These are phyloP conservation scores for Poecilia velifera DNA, from an alignment of 2,797 vertebrate genomes.

Conservation along the genomic window DNA sequence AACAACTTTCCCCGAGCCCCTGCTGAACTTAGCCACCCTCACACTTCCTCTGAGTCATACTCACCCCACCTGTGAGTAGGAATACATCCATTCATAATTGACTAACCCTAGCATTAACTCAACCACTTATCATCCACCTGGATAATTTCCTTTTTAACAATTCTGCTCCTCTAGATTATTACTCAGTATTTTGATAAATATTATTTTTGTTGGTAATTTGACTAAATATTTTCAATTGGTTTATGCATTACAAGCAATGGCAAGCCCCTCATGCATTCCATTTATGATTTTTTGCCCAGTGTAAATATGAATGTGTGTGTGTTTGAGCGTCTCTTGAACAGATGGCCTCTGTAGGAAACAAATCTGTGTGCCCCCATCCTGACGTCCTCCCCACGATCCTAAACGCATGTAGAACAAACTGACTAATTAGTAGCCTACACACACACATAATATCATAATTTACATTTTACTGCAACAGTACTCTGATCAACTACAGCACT, in stretches of 20 bases:
- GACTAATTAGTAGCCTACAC: slow-evolving; percentile 81
- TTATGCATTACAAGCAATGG: not conserved
- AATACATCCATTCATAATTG: not conserved
- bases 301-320: slow-evolving; percentile 23
- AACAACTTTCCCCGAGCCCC: not conserved
- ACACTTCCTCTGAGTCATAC: not conserved
- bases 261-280: slow-evolving; percentile 18
- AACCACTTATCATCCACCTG: not conserved
- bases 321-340: slow-evolving; percentile 48
- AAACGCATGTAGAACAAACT: slow-evolving; percentile 95
- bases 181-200: not conserved
- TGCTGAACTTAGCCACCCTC: not conserved
- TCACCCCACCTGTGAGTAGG: not conserved
- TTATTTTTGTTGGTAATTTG: not conserved
- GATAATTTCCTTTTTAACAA: not conserved
- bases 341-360: slow-evolving; percentile 71
- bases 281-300: slow-evolving; percentile 23
- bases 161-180: not conserved
- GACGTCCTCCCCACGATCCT: slow-evolving; percentile 86
- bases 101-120: not conserved
- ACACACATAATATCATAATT: slow-evolving; percentile 1
- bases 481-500: not conserved
- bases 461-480: slow-evolving; percentile 2
- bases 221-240: not conserved
- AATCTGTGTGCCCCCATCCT: slow-evolving; percentile 80